Evolutionary conservation across 2,113 vertebrate species (phyloP).

Genomic region (Caranx ignobilis): DNA sequence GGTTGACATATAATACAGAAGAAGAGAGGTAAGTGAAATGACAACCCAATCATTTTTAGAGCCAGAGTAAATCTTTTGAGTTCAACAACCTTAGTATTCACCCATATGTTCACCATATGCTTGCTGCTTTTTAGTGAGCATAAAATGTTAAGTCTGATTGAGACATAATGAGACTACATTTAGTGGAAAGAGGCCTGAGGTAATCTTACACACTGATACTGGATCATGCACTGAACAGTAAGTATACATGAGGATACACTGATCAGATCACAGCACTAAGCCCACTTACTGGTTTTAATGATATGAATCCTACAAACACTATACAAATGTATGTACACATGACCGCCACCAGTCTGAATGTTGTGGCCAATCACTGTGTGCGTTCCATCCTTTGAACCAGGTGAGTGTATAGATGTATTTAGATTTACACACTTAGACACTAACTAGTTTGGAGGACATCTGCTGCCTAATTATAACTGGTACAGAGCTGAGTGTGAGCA

Average conservation of each 20-base stretch:
- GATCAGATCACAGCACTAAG: too few relatives aligned
- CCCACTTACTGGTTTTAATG: too few relatives aligned
- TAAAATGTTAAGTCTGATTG: conserved; percentile 8
- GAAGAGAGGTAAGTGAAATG: background rate
- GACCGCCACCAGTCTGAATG: too few relatives aligned
- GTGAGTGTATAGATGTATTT: conserved; percentile 1
- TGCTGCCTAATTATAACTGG: conserved; percentile 27
- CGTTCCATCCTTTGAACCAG: conserved; percentile 13
- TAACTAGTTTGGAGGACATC: conserved; percentile 28
- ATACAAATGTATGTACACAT: too few relatives aligned
- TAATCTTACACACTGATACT: background rate
- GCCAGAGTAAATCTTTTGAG: background rate
- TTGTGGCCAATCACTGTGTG: background rate
- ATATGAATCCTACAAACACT: too few relatives aligned
- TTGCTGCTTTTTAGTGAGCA: conserved; percentile 8
- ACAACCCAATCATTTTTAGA: background rate
- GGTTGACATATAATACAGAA: too few relatives aligned
- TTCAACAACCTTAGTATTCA: conserved; percentile 2
- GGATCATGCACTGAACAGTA: too few relatives aligned
- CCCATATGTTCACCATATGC: conserved; percentile 30
- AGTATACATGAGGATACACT: too few relatives aligned
- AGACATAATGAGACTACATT: conserved; percentile 15
- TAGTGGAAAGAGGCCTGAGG: conserved; percentile 1
- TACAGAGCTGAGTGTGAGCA: conserved; percentile 22
- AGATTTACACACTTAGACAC: conserved; percentile 22